These are phyloP conservation scores for Graptemys geographica DNA, from an alignment of 2,797 vertebrate genomes.

Conservation along the genomic window DNA sequence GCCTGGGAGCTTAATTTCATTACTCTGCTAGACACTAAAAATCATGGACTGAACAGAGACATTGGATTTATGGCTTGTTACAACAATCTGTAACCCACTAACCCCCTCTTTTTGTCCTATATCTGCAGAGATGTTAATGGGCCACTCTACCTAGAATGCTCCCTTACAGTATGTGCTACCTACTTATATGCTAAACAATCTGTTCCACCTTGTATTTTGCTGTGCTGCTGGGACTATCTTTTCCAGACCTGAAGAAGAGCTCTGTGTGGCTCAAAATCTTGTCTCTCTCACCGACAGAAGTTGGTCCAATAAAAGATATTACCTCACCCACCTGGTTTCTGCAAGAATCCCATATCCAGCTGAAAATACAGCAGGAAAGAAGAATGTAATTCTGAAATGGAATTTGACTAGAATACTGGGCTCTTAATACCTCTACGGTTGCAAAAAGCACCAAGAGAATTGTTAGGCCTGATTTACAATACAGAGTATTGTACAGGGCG, in stretches of 20 bases:
- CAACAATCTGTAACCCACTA: background rate
- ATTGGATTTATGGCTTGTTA: background rate
- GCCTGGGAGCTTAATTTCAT: background rate
- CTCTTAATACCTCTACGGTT: background rate
- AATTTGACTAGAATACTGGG: background rate
- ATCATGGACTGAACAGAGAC: background rate
- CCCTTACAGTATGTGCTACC: background rate
- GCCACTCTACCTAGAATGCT: background rate
- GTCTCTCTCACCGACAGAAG: background rate
- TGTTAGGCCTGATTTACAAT: background rate
- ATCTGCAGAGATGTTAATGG: background rate
- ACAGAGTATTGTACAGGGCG: no score
- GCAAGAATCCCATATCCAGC: background rate
- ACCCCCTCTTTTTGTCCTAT: background rate
- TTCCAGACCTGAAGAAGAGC: background rate
- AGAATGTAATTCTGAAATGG: background rate
- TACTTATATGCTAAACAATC: background rate
- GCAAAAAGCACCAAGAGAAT: background rate
- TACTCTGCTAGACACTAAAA: background rate
- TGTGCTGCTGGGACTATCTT: background rate
- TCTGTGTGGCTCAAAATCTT: background rate
- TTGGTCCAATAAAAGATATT: background rate
- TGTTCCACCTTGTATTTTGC: background rate
- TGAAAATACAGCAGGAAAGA: rapidly evolving
- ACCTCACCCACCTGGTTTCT: background rate